Percentiles rank a stretch among this genome's conserved stretches.
phyloP scores from a whole-genome alignment of 1,140 invertebrate species.

The Orussus abietinus region DNA sequence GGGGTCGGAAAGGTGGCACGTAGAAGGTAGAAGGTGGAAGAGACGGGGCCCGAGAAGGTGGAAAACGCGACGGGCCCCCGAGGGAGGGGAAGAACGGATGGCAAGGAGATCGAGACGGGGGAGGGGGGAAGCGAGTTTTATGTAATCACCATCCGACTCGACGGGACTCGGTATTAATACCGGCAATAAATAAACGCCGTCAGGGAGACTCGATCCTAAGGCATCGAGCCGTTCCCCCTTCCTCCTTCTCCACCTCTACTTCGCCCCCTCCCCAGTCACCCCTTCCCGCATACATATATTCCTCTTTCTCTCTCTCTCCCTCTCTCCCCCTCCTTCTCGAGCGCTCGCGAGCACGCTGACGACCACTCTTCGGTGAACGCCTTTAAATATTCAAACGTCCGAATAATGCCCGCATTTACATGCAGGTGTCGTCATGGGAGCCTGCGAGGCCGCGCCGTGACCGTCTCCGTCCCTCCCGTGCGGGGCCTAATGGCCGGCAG shows the following conservation, averaged over 20 bases:
- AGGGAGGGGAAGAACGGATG: constrained; percentile 10
- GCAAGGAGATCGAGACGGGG: constrained; percentile 15
- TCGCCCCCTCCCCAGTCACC: constrained; percentile 7
- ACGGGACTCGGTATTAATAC: constrained; percentile 40
- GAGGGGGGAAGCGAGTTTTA: constrained; percentile 37
- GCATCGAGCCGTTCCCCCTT: constrained; percentile 16
- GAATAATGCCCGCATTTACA: constrained; percentile 38
- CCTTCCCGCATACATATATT: too few species aligned
- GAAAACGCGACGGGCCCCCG: constrained; percentile 5
- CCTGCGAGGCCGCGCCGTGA: constrained; percentile 9
- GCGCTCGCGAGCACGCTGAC: too few species aligned
- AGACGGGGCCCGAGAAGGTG: constrained; percentile 4
- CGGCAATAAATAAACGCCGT: constrained; percentile 39
- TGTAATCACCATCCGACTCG: constrained; percentile 38
- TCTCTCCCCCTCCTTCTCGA: constrained; percentile 7
- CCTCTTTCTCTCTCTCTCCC: constrained; percentile 4
- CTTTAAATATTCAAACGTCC: constrained; percentile 33
- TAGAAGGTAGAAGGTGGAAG: constrained; percentile 10
- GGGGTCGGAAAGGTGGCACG: neutral
- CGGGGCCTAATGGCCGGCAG: too few species aligned
- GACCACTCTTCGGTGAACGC: constrained; percentile 3
- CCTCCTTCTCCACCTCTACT: constrained; percentile 3
- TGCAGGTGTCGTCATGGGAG: constrained; percentile 38
- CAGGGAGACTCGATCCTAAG: constrained; percentile 22
- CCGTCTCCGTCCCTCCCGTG: constrained; percentile 5